Conservation (phyloP, 2,888 invertebrate genomes). For the Kuschelorhynchus macadamiae region DNA sequence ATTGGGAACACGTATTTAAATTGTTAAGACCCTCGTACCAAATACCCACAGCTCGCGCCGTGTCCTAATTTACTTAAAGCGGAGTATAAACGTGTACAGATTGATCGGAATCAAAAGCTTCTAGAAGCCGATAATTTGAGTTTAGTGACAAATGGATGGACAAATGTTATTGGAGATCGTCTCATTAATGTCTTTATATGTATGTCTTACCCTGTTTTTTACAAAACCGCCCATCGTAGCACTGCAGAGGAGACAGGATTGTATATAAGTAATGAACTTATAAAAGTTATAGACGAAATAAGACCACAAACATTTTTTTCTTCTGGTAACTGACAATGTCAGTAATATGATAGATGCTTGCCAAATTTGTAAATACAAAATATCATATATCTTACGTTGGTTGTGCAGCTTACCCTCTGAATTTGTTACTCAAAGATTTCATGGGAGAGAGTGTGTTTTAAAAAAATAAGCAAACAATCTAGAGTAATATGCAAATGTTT, state of each 20-base stretch:
- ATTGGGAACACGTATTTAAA: neutral
- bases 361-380: neutral
- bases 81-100: neutral
- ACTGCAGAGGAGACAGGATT: too few relatives aligned
- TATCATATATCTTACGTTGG: neutral
- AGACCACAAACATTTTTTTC: too few relatives aligned
- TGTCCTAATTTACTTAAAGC: neutral
- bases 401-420: neutral
- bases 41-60: neutral
- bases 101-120: neutral
- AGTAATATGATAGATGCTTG: neutral
- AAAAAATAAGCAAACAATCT: neutral
- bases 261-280: neutral
- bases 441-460: neutral
- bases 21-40: neutral
- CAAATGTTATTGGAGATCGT: neutral
- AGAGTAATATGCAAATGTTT: neutral
- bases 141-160: neutral
- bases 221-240: too few relatives aligned
- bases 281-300: neutral
- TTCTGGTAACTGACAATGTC: too few relatives aligned
- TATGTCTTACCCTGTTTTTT: neutral
- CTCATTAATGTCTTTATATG: neutral
- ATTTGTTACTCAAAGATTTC: neutral
- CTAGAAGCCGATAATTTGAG: neutral